Base-by-base conservation (phyloP, 2,113 vertebrate genomes). In the Junco hyemalis region DNA sequence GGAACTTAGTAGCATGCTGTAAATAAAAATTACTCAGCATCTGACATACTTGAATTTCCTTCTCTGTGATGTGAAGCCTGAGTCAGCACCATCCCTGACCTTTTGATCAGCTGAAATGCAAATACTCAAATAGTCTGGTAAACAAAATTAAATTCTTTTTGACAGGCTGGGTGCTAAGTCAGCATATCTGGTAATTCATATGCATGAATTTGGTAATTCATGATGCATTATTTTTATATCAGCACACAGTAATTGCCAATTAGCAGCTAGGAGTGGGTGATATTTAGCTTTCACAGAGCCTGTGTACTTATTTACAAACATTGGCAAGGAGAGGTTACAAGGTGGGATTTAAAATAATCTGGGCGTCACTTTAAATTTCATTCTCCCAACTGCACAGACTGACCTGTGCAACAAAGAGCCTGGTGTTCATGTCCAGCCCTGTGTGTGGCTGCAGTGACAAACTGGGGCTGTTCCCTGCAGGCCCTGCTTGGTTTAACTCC, bases 391-490 rank as follows among this genome's bases (percentile, higher is more conserved):
- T 60, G 73, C 33, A 8, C 20, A 16, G 77, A 65, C 6, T n/a
- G 8, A 65, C 63, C 33, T 20, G 76, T 24, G 53, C 44, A 23
- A 88, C 91, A 88, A 94, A 94, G 94, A 56, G 83, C 47, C 61
- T 48, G 88, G 68, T 93, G 89, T 93, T 88, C 15, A 1, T 35
- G 31, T 40, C 25, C 79, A 77, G 71, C n/a, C n/a, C 68, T n/a
- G 88, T 76, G 35, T 77, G 11, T 40, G 31, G 44, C 35, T 25
- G 69, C n/a, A 40, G 50, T 54, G 84, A 88, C 91, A 95, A 14
- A 33, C 5, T 78, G 92, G 35, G 92, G 45, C 24, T 93, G 88
- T 94, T 92, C n/a, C 54, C 51, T 93, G 80, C 88, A 82, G 47
- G 63, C 68, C 70, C 85, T 68, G n/a, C 86, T 48, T 5, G 5